These are phyloP conservation scores for Nesometra sesokonis DNA, from an alignment of 35 echinoderm and acorn worm genomes.

Conservation along the genomic window DNA sequence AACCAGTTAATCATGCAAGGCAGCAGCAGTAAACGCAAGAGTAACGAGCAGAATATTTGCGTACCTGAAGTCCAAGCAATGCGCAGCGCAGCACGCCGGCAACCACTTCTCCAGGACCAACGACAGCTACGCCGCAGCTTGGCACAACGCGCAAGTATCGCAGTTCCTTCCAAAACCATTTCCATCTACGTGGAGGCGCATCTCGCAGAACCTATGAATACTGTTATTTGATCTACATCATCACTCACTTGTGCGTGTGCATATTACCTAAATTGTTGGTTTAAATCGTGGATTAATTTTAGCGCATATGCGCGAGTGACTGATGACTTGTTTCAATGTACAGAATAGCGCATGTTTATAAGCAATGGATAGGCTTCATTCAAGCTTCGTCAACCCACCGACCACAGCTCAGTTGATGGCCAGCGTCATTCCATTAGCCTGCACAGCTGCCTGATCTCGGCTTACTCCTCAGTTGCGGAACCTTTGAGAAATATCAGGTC, in stretches of 20 bases:
- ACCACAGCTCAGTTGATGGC: background rate
- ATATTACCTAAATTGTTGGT: background rate
- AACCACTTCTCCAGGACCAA: background rate
- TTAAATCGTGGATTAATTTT: background rate
- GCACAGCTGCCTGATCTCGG: background rate
- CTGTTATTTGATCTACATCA: background rate
- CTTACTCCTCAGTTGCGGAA: background rate
- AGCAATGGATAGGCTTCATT: background rate
- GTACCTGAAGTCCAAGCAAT: background rate
- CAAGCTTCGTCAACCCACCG: background rate
- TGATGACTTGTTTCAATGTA: background rate
- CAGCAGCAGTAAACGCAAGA: background rate
- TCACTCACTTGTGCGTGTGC: background rate
- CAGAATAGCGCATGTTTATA: background rate
- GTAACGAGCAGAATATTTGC: background rate
- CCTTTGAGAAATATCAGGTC: background rate
- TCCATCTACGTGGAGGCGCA: background rate
- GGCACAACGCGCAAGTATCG: background rate
- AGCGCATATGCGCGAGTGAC: background rate
- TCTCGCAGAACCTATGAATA: background rate
- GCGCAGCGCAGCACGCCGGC: background rate
- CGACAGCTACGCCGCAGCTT: background rate
- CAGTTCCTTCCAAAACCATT: background rate
- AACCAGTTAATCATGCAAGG: background rate
- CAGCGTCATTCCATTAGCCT: background rate